Conservation (phyloP, 1,140 invertebrate genomes). For the Aphaenogaster ashmeadi region DNA sequence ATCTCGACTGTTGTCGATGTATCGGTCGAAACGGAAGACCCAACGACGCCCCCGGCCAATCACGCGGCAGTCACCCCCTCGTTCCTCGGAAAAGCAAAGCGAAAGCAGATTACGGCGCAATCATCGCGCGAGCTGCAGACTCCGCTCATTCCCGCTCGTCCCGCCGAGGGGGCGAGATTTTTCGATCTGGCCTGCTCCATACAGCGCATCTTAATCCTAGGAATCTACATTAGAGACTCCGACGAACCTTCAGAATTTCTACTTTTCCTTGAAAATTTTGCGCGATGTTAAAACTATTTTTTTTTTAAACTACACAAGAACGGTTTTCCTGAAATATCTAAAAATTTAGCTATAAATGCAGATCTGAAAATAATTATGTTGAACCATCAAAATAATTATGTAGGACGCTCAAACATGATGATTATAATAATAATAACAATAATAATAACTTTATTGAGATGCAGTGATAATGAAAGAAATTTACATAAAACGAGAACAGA, state of each 20-base stretch:
- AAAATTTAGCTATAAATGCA: too few species aligned
- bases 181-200: constrained; percentile 21
- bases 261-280: neutral
- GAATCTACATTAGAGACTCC: neutral
- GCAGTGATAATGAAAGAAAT: too few species aligned
- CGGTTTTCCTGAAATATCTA: too few species aligned
- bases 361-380: too few species aligned
- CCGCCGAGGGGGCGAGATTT: constrained; percentile 6
- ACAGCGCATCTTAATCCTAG: constrained; percentile 6
- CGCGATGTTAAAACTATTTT: neutral
- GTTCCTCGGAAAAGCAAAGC: constrained; percentile 78
- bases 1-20: constrained; percentile 51
- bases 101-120: constrained; percentile 86
- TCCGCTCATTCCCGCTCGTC: neutral
- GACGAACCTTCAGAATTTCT: neutral
- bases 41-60: constrained; percentile 73
- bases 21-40: constrained; percentile 57
- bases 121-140: constrained; percentile 80
- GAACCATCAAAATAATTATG: too few species aligned
- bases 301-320: neutral
- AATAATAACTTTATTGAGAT: too few species aligned
- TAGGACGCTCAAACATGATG: too few species aligned
- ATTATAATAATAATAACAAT: too few species aligned
- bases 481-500: too few species aligned
- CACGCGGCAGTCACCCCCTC: constrained; percentile 67